Base-by-base conservation (phyloP, 53 echinoderm and acorn worm genomes). In the Holothuria leucospilota region DNA sequence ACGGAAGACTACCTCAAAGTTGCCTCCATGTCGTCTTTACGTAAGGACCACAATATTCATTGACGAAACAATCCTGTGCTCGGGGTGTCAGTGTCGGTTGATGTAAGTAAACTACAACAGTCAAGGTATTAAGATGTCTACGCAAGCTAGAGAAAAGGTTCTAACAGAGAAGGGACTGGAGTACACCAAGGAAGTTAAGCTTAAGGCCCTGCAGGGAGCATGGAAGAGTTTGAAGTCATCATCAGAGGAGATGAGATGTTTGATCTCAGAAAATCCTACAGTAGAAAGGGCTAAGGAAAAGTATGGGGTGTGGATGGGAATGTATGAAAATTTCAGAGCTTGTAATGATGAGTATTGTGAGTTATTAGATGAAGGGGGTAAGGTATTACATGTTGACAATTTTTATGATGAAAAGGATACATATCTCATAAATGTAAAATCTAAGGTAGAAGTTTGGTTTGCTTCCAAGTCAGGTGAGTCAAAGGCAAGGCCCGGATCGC, bases 231-330 rank as follows among this genome's bases (percentile, higher is more conserved):
- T 84, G 21, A 88, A 82, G 84, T 68, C 46, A 6, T 29, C 71
- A 59, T 70, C 71, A 0, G 81, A 88, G 65, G 69, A 51, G 15
- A 18, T 88, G 59, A 59, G 82, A 38, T 69, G 21, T 41, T 51
- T 42, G 68, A 68, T 88, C 18, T 67, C 68, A 88, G 81, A 28
- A 39, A 88, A 88, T 88, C 88, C 82, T 13, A 68, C 88, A 29
- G 46, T 87, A 7, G 87, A 80, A 24, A 59, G 59, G 24, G 81
- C 25, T 24, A 82, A 82, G 18, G 41, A 68, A 20, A 59, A n/a
- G 53, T 89, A 89, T 82, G 73, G 59, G 25, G 63, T 59, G 74
- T 89, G 84, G 89, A 71, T 89, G 83, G 38, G 71, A 39, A 1
- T 40, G 30, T 89, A 82, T 60, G 89, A 89, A 61, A 23, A 89